Conservation (phyloP, 64 coral and sea anemone genomes). For the Cladopsammia gracilis region DNA sequence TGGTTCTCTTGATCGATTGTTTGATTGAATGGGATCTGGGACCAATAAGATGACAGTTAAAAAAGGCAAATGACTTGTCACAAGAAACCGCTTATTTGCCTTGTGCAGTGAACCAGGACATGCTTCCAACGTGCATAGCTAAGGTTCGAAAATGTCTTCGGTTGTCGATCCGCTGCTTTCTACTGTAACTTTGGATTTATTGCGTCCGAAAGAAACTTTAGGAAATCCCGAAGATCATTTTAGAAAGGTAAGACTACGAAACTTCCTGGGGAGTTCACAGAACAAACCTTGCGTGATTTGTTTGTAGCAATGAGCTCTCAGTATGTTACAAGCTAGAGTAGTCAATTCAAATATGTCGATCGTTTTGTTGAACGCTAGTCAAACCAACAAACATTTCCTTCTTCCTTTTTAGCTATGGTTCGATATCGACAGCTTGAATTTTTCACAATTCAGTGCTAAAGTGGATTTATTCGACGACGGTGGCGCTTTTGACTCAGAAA, state of each 20-base stretch:
- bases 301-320: not conserved
- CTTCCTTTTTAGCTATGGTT: constrained; percentile 83
- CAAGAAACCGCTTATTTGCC: constrained; percentile 67
- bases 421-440: constrained; percentile 84
- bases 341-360: constrained; percentile 36
- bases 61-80: constrained; percentile 88
- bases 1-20: constrained; percentile 70
- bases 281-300: constrained; percentile 28
- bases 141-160: constrained; percentile 79
- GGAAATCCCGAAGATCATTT: constrained; percentile 93
- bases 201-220: constrained; percentile 85
- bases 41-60: constrained; percentile 85
- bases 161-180: constrained; percentile 98
- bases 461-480: constrained; percentile 73
- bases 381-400: not conserved
- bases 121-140: constrained; percentile 68
- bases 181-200: constrained; percentile 91
- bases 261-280: not conserved
- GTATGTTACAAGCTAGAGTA: constrained; percentile 29
- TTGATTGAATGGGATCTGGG: constrained; percentile 69
- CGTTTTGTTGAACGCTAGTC: not conserved
- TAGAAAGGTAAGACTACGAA: constrained; percentile 76
- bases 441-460: constrained; percentile 65
- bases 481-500: constrained; percentile 83
- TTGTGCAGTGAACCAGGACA: constrained; percentile 94